Evolutionary conservation across 2,888 invertebrate species (phyloP).

Genomic region (Melinaea marsaeus): DNA sequence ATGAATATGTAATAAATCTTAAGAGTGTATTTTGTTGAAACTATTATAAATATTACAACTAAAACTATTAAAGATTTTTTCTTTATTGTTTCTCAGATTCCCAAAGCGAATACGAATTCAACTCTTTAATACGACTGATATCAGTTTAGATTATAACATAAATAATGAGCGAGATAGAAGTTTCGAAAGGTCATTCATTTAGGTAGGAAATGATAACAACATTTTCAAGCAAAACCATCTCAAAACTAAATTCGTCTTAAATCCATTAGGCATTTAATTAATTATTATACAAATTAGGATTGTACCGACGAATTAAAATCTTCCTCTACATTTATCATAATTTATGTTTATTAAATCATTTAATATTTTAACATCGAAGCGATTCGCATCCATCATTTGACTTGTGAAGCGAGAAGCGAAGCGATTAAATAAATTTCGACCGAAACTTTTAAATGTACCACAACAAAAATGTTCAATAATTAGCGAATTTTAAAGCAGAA

Average conservation of each 20-base stretch:
- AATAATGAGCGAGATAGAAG: too few relatives aligned
- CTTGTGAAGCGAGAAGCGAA: slow-evolving; percentile 38
- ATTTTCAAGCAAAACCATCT: slow-evolving; percentile 19
- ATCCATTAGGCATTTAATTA: slow-evolving; percentile 34
- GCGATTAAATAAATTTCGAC: slow-evolving; percentile 31
- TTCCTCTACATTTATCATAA: slow-evolving; percentile 39
- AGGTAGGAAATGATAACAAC: not conserved
- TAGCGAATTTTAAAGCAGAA: slow-evolving; percentile 16
- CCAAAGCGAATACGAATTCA: too few relatives aligned
- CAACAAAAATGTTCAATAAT: slow-evolving; percentile 23
- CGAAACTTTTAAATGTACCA: slow-evolving; percentile 29
- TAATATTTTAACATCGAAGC: slow-evolving; percentile 50
- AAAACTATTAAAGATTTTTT: too few relatives aligned
- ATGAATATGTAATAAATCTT: too few relatives aligned
- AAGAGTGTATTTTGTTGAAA: too few relatives aligned
- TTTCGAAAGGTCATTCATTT: too few relatives aligned
- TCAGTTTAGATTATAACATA: too few relatives aligned
- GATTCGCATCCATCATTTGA: slow-evolving; percentile 42
- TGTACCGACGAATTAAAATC: slow-evolving; percentile 34
- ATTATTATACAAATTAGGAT: slow-evolving; percentile 41
- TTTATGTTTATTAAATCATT: slow-evolving; percentile 47
- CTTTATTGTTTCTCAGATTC: too few relatives aligned
- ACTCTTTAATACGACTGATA: too few relatives aligned
- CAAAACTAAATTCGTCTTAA: slow-evolving; percentile 17
- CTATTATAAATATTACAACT: too few relatives aligned